Evolutionary conservation across 1,140 invertebrate genomes (phyloP).

Genomic region (Ceratoteleas bidentatus): DNA sequence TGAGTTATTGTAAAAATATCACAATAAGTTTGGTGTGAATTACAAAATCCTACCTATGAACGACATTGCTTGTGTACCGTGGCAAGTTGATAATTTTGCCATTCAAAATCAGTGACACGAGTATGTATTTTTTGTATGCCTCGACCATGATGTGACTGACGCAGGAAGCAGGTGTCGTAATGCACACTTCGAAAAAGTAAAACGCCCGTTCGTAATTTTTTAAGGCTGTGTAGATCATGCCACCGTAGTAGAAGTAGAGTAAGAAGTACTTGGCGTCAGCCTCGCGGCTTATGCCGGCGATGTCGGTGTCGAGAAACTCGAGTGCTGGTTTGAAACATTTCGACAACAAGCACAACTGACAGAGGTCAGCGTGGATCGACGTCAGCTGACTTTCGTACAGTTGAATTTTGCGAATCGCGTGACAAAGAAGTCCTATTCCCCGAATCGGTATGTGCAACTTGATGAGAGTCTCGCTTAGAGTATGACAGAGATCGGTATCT

Average conservation of each 20-base stretch:
- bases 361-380: slow-evolving; percentile 95
- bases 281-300: slow-evolving; percentile 93
- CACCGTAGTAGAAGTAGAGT: slow-evolving; percentile 98
- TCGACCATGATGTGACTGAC: slow-evolving; percentile 98
- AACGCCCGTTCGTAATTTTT: slow-evolving; percentile 96
- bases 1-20: too few species aligned
- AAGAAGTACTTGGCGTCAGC: slow-evolving; percentile 95
- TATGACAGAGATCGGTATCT: slow-evolving; percentile 95
- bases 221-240: slow-evolving; percentile 96
- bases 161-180: slow-evolving; percentile 95
- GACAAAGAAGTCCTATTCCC: slow-evolving; percentile 91
- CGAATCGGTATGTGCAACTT: slow-evolving; percentile 89
- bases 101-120: slow-evolving; percentile 94
- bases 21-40: too few species aligned
- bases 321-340: slow-evolving; percentile 96
- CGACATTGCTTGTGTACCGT: slow-evolving; percentile 95
- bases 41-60: slow-evolving; percentile 80
- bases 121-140: slow-evolving; percentile 97
- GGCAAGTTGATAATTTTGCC: slow-evolving; percentile 91
- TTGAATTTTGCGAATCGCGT: slow-evolving; percentile 94
- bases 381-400: slow-evolving; percentile 93
- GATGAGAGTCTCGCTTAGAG: slow-evolving; percentile 89
- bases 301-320: slow-evolving; percentile 93
- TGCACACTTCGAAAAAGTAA: slow-evolving; percentile 97
- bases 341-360: slow-evolving; percentile 93